Evolutionary conservation across 2,797 vertebrate genomes (phyloP), one percentile per base, ranked within the genome.

Genomic region (Apogon hyalosoma): DNA sequence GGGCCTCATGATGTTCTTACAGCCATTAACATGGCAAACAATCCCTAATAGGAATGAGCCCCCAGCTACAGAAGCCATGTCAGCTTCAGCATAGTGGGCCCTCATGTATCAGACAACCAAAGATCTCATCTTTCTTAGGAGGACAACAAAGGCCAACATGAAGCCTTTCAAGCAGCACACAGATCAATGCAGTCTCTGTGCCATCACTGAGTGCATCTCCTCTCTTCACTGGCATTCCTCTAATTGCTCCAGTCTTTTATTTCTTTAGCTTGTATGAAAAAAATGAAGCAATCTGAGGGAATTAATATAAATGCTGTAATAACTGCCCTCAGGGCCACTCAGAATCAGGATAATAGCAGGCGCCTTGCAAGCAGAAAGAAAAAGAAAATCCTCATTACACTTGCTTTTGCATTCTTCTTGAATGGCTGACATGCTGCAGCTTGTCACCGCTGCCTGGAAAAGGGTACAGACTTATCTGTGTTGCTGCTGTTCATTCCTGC

Each of bases 261-360:
- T 55, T 36, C 69, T 69, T 63, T 63, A 63, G 85, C 90, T 81
- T 88, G 88, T 86, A 82, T 76, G 85, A 89, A 91, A 91, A 88
- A 85, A 91, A 90, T 91, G 73, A 91, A 90, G 88, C 86, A 88
- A 88, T 91, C 73, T 72, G 60, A 57, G 74, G 86, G 88, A 90
- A 93, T 93, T 90, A 90, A 92, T 92, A 88, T 90, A 92, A 93
- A 92, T 84, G 88, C 92, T 69, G 76, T 95, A 93, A 94, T 93
- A 90, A 90, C 87, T 77, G 89, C 90, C 93, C 89, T 70, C 67
- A 43, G 90, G 92, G 85, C 80, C 67, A 57, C 64, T 87, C 72
- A 83, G 75, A 89, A 87, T 88, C 83, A 74, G 79, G 82, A 88
- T 93, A 93, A 94, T 92, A 90, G 90, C 88, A 92, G 93, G 86